These are phyloP conservation scores for Osmerus mordax DNA, from an alignment of 2,113 vertebrate genomes.

Conservation along the genomic window DNA sequence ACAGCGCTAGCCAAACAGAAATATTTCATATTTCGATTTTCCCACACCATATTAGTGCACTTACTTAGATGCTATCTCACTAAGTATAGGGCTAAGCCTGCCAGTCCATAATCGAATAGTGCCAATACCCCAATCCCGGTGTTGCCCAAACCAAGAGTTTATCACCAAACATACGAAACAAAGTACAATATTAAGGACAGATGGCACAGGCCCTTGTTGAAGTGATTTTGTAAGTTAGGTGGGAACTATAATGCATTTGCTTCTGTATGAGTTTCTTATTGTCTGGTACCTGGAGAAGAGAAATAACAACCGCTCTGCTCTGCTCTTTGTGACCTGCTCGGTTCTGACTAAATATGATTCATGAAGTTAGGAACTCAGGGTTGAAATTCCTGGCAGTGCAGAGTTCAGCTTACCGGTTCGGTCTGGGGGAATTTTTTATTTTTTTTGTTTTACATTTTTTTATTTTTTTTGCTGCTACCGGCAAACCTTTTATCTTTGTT, in stretches of 20 bases:
- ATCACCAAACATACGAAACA: no score
- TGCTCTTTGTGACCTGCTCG: no score
- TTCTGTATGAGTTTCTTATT: constrained; percentile 3
- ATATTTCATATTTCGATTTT: no score
- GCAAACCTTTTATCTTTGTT: constrained; percentile 20
- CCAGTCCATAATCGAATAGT: no score
- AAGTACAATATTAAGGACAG: no score
- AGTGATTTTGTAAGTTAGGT: not conserved
- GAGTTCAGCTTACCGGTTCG: not conserved
- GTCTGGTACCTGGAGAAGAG: not conserved
- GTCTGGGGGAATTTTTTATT: not conserved
- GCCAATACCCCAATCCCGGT: not conserved
- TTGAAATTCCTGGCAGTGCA: not conserved
- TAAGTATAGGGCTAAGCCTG: no score
- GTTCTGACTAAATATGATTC: not conserved
- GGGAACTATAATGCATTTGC: not conserved
- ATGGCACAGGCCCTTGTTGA: no score
- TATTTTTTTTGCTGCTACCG: not conserved
- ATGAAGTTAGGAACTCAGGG: not conserved
- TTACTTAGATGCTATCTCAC: no score
- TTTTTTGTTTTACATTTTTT: not conserved
- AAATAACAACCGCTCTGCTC: not conserved
- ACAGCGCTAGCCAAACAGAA: no score
- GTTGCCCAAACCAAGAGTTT: no score
- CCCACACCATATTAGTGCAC: no score